Conservation (phyloP, 2,797 vertebrate species). For the Melanotaenia nigrans region DNA sequence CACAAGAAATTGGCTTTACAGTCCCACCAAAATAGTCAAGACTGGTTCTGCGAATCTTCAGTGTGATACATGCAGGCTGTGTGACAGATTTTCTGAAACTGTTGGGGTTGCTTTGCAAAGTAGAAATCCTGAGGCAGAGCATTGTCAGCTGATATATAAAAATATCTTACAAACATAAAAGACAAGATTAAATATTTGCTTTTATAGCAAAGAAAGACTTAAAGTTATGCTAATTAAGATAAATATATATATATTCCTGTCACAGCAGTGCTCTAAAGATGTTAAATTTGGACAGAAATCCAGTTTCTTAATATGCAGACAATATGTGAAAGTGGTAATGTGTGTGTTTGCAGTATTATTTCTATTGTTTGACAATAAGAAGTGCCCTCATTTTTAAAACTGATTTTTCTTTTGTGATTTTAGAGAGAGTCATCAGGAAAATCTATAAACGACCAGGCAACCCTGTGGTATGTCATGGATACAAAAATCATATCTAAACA, state of each 20-base stretch:
- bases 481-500: constrained; percentile 5
- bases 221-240: background rate
- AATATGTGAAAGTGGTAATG: background rate
- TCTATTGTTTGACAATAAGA: background rate
- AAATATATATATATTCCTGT: background rate
- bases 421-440: constrained; percentile 70
- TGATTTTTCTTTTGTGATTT: constrained; percentile 42
- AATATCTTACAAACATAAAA: background rate
- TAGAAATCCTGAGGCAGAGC: background rate
- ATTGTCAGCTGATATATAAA: background rate
- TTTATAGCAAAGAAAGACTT: background rate
- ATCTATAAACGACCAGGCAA: constrained; percentile 55
- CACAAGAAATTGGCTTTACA: background rate
- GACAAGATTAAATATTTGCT: background rate
- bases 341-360: background rate
- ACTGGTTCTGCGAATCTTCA: background rate
- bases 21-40: background rate
- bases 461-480: constrained; percentile 69
- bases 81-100: background rate
- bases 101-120: background rate
- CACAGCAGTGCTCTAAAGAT: background rate
- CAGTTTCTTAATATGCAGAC: background rate
- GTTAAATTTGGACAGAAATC: background rate
- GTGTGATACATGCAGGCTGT: background rate
- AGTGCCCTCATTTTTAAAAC: constrained; percentile 5